Evolutionary conservation across 2,113 vertebrate genomes (phyloP).

Genomic region (Pristiophorus japonicus): DNA sequence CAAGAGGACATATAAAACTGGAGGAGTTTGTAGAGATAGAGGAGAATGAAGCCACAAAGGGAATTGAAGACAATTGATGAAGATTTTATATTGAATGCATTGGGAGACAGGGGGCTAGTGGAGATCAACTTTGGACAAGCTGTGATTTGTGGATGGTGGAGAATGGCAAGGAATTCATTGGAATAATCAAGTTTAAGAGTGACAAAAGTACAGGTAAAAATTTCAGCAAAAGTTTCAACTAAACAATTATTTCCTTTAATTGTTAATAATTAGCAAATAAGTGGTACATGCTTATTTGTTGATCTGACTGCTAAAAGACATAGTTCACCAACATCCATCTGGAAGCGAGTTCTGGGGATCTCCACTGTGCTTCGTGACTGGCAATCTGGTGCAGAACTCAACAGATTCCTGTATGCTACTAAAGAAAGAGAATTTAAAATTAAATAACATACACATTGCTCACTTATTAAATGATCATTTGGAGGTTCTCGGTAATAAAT

Average conservation of each 20-base stretch:
- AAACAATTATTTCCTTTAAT: not conserved
- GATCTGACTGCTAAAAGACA: not conserved
- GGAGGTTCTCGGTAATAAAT: conserved; percentile 4
- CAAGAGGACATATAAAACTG: not conserved
- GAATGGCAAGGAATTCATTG: not conserved
- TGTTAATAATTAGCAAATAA: not conserved
- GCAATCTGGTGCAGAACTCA: not conserved
- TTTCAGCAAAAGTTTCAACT: not conserved
- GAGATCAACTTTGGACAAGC: too few species aligned
- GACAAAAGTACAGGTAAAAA: not conserved
- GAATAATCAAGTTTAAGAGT: not conserved
- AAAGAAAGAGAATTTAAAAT: not conserved
- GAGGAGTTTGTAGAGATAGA: not conserved
- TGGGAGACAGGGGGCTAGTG: not conserved
- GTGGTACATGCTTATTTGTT: not conserved
- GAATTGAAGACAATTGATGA: not conserved
- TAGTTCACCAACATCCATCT: not conserved
- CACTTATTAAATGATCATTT: conserved; percentile 24
- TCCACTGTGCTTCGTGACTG: not conserved
- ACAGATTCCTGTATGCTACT: too few species aligned
- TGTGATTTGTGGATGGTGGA: too few species aligned
- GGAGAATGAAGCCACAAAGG: not conserved
- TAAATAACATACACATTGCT: not conserved
- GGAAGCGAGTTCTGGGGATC: not conserved
- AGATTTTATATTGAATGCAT: not conserved